Conservation (phyloP, 2,888 invertebrate genomes). For the Xanthorhoe designata region DNA sequence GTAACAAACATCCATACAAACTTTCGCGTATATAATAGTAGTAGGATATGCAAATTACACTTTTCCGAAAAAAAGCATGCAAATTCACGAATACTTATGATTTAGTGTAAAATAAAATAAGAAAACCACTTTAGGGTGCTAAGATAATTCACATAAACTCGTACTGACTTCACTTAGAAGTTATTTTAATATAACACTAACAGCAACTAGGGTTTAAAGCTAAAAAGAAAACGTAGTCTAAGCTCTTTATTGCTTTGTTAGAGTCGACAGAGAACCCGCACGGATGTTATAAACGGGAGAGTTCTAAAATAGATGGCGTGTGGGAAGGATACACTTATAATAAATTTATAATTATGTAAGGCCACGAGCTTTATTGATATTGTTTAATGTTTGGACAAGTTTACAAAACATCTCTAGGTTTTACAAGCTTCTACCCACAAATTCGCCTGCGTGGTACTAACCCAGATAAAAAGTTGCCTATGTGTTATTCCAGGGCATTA, state of each 20-base stretch:
- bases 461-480: too few species aligned
- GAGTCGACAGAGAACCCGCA: slow-evolving; percentile 18
- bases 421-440: too few species aligned
- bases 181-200: not conserved
- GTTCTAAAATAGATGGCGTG: slow-evolving; percentile 24
- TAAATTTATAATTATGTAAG: slow-evolving; percentile 18
- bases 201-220: not conserved
- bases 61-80: too few species aligned
- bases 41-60: too few species aligned
- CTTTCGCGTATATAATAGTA: too few species aligned
- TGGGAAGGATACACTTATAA: slow-evolving; percentile 21
- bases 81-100: too few species aligned
- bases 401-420: too few species aligned
- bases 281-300: slow-evolving; percentile 27
- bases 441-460: too few species aligned
- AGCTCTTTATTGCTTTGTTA: slow-evolving; percentile 1
- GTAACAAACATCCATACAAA: too few species aligned
- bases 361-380: not conserved
- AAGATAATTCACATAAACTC: not conserved
- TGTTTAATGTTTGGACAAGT: not conserved
- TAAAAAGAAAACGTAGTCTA: not conserved
- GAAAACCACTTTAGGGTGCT: not conserved
- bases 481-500: too few species aligned
- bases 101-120: not conserved
- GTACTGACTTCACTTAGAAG: not conserved